These are phyloP conservation scores for Neosilurus hyrtlii DNA, from an alignment of 2,797 vertebrate species.

Conservation along the genomic window DNA sequence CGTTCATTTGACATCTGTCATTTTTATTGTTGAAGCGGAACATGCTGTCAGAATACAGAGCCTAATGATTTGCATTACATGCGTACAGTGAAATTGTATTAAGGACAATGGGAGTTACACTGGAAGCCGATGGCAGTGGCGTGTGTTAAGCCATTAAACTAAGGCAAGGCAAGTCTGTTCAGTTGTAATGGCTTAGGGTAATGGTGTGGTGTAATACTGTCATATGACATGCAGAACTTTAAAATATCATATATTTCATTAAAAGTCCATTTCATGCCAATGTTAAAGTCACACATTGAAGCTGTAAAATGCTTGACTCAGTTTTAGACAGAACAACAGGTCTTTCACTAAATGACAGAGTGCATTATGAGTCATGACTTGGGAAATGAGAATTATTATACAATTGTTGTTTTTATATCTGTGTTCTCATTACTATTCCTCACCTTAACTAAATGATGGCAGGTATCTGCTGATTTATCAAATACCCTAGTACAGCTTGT, in stretches of 20 bases:
- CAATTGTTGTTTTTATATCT: not conserved
- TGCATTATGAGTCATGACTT: not conserved
- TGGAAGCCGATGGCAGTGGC: not conserved
- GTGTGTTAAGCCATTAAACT: constrained; percentile 2
- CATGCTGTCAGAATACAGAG: not conserved
- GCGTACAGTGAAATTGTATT: not conserved
- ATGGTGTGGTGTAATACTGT: not conserved
- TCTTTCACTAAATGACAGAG: not conserved
- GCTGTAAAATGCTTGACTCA: not conserved
- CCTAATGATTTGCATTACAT: not conserved
- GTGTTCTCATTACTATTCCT: not conserved
- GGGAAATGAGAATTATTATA: not conserved
- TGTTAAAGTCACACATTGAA: not conserved
- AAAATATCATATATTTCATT: constrained; percentile 20
- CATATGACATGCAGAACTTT: constrained; percentile 3
- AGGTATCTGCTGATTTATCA: not conserved
- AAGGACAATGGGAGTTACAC: not conserved
- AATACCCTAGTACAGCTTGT: not conserved
- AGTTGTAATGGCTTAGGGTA: not conserved
- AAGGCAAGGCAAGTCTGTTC: constrained; percentile 7
- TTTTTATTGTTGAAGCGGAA: not conserved
- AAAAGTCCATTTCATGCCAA: not conserved
- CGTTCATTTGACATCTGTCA: not conserved
- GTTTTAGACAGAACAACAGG: not conserved
- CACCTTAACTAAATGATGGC: not conserved